Conservation (phyloP, 2,113 vertebrate genomes). For the Rhabdornis inornatus region DNA sequence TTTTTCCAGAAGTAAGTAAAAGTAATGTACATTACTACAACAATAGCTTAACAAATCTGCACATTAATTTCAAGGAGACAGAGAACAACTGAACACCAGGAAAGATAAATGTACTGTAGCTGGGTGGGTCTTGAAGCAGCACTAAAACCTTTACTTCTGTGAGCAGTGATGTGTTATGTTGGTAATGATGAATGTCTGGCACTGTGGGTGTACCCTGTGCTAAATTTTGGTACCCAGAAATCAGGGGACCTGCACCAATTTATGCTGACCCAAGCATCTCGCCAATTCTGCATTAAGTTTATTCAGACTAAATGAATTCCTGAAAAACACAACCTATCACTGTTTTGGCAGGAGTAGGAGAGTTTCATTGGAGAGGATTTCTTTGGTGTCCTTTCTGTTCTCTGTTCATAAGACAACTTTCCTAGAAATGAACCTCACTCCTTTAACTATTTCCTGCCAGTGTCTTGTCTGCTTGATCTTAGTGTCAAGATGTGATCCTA, state of each 20-base stretch:
- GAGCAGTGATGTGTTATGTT: neutral
- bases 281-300: neutral
- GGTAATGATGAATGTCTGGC: neutral
- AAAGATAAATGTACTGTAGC: neutral
- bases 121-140: neutral
- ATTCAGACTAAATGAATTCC: neutral
- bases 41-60: neutral
- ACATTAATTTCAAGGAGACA: neutral
- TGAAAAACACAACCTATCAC: neutral
- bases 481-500: neutral
- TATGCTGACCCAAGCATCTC: neutral
- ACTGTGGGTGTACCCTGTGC: neutral
- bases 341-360: neutral
- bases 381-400: neutral
- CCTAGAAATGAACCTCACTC: neutral
- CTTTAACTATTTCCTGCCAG: neutral
- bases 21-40: neutral
- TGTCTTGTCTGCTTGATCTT: neutral
- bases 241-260: neutral
- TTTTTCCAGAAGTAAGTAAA: neutral
- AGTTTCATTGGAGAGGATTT: neutral
- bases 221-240: neutral
- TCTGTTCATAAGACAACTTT: neutral
- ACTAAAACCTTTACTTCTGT: neutral
- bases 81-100: neutral